A percentile compares a stretch with the other conserved stretches of the same genome.
Conservation (phyloP, 2,797 vertebrate genomes). For the Crenuchus spilurus region DNA sequence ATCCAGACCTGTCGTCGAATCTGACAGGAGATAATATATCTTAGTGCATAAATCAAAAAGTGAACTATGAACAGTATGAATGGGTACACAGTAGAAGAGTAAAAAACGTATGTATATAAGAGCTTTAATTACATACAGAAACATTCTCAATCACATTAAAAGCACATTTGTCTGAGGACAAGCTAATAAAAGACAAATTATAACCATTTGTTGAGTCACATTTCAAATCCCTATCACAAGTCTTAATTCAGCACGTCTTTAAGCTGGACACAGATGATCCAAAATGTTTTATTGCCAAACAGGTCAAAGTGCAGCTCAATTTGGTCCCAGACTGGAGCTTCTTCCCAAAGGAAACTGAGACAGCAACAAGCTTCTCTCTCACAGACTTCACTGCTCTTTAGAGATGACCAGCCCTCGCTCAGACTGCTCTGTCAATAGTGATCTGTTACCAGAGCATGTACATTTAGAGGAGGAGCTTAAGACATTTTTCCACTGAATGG, state of each 20-base stretch:
- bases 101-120: too few relatives aligned
- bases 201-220: neutral
- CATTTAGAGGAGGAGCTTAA: neutral
- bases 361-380: constrained; percentile 21
- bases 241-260: constrained; percentile 66
- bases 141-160: constrained; percentile 22
- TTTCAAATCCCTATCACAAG: neutral
- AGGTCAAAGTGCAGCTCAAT: constrained; percentile 74
- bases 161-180: constrained; percentile 11
- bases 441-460: neutral
- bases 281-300: constrained; percentile 63
- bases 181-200: neutral
- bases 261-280: constrained; percentile 71
- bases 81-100: neutral
- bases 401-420: constrained; percentile 8
- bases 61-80: neutral
- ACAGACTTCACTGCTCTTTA: constrained; percentile 4
- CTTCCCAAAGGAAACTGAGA: constrained; percentile 60
- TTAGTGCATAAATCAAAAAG: neutral
- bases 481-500: too few relatives aligned
- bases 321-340: constrained; percentile 70
- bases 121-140: constrained; percentile 15
- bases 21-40: neutral
- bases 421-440: constrained; percentile 11
- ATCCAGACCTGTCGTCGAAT: neutral